Percentiles rank a stretch among this genome's conserved stretches.
These are phyloP conservation scores for Furnarius figulus DNA, from an alignment of 2,113 vertebrate species.

Conservation along the genomic window DNA sequence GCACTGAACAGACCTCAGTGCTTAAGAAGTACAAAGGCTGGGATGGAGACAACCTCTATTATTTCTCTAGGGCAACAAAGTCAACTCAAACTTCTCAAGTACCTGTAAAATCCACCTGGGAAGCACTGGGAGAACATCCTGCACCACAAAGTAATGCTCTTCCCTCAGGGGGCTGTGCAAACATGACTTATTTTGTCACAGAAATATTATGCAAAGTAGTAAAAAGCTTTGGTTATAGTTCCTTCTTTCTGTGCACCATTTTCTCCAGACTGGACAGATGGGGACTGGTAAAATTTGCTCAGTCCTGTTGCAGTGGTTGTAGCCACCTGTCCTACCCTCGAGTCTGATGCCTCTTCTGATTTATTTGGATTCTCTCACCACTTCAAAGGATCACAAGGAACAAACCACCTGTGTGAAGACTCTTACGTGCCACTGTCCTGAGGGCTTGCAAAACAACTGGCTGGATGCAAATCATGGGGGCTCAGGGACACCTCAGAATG, in stretches of 20 bases:
- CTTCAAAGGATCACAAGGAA: not conserved
- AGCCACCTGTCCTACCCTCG: not conserved
- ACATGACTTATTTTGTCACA: not conserved
- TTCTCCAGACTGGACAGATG: not conserved
- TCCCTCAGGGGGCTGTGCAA: accelerated
- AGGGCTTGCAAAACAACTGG: not conserved
- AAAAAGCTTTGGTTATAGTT: not conserved
- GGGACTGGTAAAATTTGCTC: not conserved
- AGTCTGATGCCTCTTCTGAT: not conserved
- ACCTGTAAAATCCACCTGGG: not conserved
- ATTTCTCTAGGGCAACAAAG: not conserved
- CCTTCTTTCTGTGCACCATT: not conserved
- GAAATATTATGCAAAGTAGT: not conserved
- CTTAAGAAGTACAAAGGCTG: not conserved
- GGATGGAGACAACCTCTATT: accelerated
- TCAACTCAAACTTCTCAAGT: not conserved
- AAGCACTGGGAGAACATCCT: not conserved
- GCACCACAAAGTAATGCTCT: not conserved
- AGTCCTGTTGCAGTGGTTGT: not conserved
- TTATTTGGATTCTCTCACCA: not conserved
- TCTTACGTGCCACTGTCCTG: not conserved
- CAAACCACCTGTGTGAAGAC: not conserved
- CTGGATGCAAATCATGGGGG: not conserved
- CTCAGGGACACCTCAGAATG: not conserved
- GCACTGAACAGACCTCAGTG: not conserved